Evolutionary conservation across 2,888 invertebrate genomes (phyloP).

Genomic region (Halictus ligatus): DNA sequence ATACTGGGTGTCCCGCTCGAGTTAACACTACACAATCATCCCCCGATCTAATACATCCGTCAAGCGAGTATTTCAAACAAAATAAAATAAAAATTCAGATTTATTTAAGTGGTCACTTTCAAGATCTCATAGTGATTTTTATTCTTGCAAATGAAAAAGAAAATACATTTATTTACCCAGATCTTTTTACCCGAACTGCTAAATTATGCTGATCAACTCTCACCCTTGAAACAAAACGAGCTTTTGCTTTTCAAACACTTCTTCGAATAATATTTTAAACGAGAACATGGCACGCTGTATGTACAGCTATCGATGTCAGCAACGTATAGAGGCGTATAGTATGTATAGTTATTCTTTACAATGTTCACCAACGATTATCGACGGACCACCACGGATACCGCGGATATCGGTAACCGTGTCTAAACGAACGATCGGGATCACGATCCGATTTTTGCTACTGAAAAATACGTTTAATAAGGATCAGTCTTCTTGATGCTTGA

Average conservation of each 20-base stretch:
- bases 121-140: neutral
- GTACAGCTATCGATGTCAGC: neutral
- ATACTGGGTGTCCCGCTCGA: neutral
- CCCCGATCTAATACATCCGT: no score
- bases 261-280: neutral
- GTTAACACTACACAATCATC: neutral
- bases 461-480: conserved; percentile 26
- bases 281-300: neutral
- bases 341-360: neutral
- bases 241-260: neutral
- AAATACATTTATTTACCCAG: no score
- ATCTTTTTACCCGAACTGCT: no score
- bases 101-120: neutral
- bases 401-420: neutral
- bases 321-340: neutral
- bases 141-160: neutral
- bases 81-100: neutral
- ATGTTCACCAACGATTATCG: neutral
- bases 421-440: neutral
- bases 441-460: neutral
- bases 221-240: no score
- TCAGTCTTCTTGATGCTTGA: conserved; percentile 57
- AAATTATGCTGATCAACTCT: no score
- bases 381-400: neutral
- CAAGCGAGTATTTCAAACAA: neutral